phyloP scores from a whole-genome alignment of 1,140 invertebrate species.

The Panonychus citri region DNA sequence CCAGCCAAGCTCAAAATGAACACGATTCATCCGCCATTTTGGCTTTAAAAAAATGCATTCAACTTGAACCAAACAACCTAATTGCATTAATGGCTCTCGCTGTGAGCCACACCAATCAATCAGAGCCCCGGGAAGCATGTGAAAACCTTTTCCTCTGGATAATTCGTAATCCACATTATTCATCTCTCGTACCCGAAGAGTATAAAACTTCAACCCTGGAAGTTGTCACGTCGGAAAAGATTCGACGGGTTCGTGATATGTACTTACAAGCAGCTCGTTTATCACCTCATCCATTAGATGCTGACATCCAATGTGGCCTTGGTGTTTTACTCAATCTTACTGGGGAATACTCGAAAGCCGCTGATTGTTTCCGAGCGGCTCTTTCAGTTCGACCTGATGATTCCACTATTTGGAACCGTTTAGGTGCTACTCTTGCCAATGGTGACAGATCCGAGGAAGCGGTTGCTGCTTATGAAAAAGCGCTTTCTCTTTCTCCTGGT shows the following conservation, averaged over 20 bases:
- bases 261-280: slow-evolving; percentile 63
- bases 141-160: slow-evolving; percentile 45
- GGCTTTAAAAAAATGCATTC: slow-evolving; percentile 39
- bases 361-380: slow-evolving; percentile 81
- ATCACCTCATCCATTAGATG: slow-evolving; percentile 50
- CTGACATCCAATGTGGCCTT: slow-evolving; percentile 83
- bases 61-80: slow-evolving; percentile 53
- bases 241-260: slow-evolving; percentile 46
- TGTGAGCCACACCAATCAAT: slow-evolving; percentile 85
- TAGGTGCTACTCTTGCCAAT: slow-evolving; percentile 91
- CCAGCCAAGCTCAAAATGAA: slow-evolving; percentile 79
- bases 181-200: neutral
- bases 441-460: slow-evolving; percentile 81
- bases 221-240: slow-evolving; percentile 16
- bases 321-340: slow-evolving; percentile 87
- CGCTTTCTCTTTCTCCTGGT: slow-evolving; percentile 70
- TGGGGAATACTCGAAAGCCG: slow-evolving; percentile 80
- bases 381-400: slow-evolving; percentile 62
- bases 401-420: slow-evolving; percentile 83
- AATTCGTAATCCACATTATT: slow-evolving; percentile 55
- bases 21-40: slow-evolving; percentile 33
- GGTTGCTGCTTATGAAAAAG: slow-evolving; percentile 77
- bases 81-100: slow-evolving; percentile 68
- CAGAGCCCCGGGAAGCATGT: slow-evolving; percentile 30
- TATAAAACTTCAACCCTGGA: neutral